Conservation (phyloP, 2,113 vertebrate genomes). For the Lasiurus cinereus region DNA sequence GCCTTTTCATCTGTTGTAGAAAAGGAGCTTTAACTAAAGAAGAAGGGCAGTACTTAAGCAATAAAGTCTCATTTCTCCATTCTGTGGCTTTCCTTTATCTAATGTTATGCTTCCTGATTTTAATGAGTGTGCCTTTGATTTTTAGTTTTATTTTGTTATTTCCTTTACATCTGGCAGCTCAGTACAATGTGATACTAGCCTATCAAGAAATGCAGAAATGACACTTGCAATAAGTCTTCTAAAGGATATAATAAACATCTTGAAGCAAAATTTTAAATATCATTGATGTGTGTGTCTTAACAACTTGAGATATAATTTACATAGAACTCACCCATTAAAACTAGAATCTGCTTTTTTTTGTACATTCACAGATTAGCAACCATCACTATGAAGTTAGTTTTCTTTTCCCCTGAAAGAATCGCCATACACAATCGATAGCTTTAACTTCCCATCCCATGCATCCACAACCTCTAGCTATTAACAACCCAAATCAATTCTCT, state of each 20-base stretch:
- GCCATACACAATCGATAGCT: background rate
- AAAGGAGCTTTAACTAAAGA: background rate
- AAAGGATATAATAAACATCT: background rate
- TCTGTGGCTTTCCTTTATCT: background rate
- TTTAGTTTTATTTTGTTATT: slow-evolving; percentile 1
- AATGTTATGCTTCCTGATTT: background rate
- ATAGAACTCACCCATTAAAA: background rate
- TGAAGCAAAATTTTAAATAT: background rate
- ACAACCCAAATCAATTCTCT: background rate
- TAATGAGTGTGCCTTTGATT: background rate
- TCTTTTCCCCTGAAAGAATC: background rate
- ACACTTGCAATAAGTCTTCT: background rate
- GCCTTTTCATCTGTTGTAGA: background rate
- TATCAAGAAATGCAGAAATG: background rate
- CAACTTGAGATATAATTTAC: background rate
- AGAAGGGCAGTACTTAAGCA: background rate
- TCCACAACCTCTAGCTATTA: background rate
- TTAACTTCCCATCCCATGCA: background rate
- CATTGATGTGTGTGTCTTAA: background rate
- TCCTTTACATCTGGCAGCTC: background rate
- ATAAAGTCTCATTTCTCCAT: background rate
- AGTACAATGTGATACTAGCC: background rate
- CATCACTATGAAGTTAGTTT: background rate
- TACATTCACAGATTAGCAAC: background rate
- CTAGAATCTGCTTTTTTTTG: background rate